Evolutionary conservation across 2,888 invertebrate genomes (phyloP), one percentile per base, ranked within the genome.

Genomic region (Drepanosiphum platanoidis): DNA sequence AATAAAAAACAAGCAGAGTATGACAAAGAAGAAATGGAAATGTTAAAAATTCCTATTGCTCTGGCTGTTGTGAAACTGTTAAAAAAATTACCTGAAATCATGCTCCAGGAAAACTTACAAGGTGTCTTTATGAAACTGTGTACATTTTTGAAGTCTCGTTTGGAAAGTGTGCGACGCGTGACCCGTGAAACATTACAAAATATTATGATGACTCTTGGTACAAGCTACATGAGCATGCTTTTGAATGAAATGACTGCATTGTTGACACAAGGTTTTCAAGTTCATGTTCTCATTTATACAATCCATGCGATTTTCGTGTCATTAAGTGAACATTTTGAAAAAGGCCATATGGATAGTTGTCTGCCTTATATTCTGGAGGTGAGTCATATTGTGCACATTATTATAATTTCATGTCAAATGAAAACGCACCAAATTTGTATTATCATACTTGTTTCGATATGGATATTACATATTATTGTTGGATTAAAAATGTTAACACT

Each of bases 101-200:
- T 95, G 86, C 89, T 98, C 81, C 93, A 94, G 66, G 91, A 92
- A 83, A 95, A 96, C 89, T 90, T 98, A 79, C 94, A 96, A 82
- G 94, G 94, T 70, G 93, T 97, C 79, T 94, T 97, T 87, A 93
- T 95, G 91, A 97, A 97, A 90, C 91, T 98, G 0, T 96, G 96
- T 88, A 94, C 95, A 0, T 97, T 98, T 89, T 90, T 99, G 86
- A 96, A 96, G 89, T 97, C 97, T 0, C 95, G 95, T 3, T 90
- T 97, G 32, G 95, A 95, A 88, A 96, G 96, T 88, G 95, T 98
- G 3, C 92, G 98, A 68, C 93, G 95, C 89, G 91, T 93, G 0
- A 94, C 98, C 0, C 92, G 97, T 52, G 96, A 97, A 89, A 97
- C 96, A n/a, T 92, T 99, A n/a, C 94, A 95, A 88, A 95, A 96